Evolutionary conservation across 2,113 vertebrate species (phyloP), one percentile per base, ranked within the genome.

Genomic region (Struthidea cinerea): DNA sequence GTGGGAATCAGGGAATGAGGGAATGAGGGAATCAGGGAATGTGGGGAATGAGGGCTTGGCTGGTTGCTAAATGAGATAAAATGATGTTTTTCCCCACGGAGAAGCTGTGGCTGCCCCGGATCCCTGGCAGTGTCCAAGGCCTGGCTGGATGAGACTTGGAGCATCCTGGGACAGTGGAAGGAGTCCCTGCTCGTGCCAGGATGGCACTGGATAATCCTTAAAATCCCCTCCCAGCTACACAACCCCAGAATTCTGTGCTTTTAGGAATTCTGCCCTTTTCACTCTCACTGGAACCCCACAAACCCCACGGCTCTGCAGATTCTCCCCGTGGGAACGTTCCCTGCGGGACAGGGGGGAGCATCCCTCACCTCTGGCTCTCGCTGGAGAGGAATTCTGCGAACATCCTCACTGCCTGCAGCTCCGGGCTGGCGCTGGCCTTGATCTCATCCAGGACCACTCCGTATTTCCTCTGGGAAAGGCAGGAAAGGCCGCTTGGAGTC

Each of bases 361-460:
- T 6, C 30, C 11, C 97, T 94, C 28, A 99, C 99, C 99, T 98
- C 75, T 98, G 99, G 63, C 61, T 97, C 91, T 99, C 99, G 11
- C 18, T 98, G 39, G 99, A 98, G 41, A 98, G 97, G 91, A 99
- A 99, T 10, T 99, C 99, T 0, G 99, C 99, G 86, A 99, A 99
- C 99, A 99, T 98, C 90, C 97, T 97, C 33, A 99, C 99, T 1
- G 99, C 99, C 63, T 99, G 99, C 12, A 99, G 98, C 84, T 99
- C 99, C 0, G 98, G 97, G 7, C 98, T 80, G 1, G 99, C 98
- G 10, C 46, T 98, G 27, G 93, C 78, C 78, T 98, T 99, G 70
- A 99, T 99, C 88, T 99, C 99, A 61, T 99, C 99, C 96, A 99
- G 96, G 7, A 99, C 99, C 17, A 99, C 99, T 0, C 98, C 99